Conservation (phyloP, 2,113 vertebrate genomes). For the Rissa tridactyla region DNA sequence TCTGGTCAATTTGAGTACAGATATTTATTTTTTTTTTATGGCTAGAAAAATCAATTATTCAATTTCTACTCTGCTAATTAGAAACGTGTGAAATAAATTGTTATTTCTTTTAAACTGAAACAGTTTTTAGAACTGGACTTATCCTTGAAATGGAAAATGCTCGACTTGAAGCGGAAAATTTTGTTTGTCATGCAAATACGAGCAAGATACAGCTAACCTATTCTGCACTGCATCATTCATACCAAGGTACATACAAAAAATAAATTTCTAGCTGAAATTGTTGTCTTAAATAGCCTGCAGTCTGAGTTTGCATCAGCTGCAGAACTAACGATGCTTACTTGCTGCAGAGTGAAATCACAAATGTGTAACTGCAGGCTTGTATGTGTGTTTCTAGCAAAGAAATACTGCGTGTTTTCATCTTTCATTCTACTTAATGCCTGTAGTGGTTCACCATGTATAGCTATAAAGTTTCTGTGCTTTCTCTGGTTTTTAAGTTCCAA, state of each 20-base stretch:
- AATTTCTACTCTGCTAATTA: background rate
- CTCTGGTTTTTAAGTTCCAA: background rate
- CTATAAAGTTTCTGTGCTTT: background rate
- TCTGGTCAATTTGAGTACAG: background rate
- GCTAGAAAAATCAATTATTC: background rate
- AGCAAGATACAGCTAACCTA: background rate
- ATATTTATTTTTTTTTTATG: background rate
- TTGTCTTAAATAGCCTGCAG: background rate
- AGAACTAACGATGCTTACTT: constrained; percentile 15
- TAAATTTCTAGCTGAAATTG: background rate
- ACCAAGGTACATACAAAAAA: background rate
- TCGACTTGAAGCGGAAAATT: background rate
- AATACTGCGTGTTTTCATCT: background rate
- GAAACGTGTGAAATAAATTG: background rate
- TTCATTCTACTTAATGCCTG: background rate
- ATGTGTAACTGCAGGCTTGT: background rate
- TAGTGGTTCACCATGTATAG: background rate
- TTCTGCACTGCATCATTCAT: background rate
- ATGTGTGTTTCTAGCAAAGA: background rate
- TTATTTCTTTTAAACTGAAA: background rate
- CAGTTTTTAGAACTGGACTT: background rate
- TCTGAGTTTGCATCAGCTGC: background rate
- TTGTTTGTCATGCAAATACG: constrained; percentile 41
- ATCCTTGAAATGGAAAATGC: background rate
- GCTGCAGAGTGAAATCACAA: background rate